These are phyloP conservation scores for Meiosimyza decipiens DNA, from an alignment of 2,888 invertebrate species.

Conservation along the genomic window DNA sequence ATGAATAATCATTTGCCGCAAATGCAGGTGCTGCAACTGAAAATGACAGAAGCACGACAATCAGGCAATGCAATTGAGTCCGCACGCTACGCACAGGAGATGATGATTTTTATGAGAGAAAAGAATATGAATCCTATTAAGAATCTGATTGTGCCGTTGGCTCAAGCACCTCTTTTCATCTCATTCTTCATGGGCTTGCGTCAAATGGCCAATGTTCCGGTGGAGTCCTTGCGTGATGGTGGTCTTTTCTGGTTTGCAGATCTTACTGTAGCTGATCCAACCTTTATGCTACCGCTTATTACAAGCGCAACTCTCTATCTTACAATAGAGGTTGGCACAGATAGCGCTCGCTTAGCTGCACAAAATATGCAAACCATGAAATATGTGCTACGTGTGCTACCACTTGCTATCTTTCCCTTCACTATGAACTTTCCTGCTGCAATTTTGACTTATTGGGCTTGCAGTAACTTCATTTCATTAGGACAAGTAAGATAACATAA, in stretches of 20 bases:
- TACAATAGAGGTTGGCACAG: conserved; percentile 86
- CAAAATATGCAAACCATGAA: conserved; percentile 78
- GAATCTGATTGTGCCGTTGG: conserved; percentile 80
- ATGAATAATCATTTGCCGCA: conserved; percentile 90
- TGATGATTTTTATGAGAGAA: conserved; percentile 84
- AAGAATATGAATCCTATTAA: conserved; percentile 84
- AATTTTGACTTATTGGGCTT: conserved; percentile 90
- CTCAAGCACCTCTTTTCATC: conserved; percentile 90
- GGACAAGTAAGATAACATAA: conserved; percentile 69
- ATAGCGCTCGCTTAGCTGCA: conserved; percentile 75
- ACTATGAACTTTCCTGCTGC: conserved; percentile 89
- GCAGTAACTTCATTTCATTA: conserved; percentile 87
- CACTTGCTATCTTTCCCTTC: conserved; percentile 84
- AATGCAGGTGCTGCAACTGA: conserved; percentile 81
- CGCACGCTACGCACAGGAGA: conserved; percentile 79
- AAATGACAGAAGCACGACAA: conserved; percentile 87
- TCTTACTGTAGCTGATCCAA: conserved; percentile 91
- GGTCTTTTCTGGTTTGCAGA: conserved; percentile 95
- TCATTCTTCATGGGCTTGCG: conserved; percentile 91
- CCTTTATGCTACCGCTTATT: conserved; percentile 84
- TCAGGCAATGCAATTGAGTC: conserved; percentile 85
- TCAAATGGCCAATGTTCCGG: conserved; percentile 89
- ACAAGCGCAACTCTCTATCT: conserved; percentile 85
- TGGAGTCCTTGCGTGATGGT: conserved; percentile 89
- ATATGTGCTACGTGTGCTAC: conserved; percentile 80